phyloP scores from a whole-genome alignment of 2,797 vertebrate species.

The Sebastes trivittatus region DNA sequence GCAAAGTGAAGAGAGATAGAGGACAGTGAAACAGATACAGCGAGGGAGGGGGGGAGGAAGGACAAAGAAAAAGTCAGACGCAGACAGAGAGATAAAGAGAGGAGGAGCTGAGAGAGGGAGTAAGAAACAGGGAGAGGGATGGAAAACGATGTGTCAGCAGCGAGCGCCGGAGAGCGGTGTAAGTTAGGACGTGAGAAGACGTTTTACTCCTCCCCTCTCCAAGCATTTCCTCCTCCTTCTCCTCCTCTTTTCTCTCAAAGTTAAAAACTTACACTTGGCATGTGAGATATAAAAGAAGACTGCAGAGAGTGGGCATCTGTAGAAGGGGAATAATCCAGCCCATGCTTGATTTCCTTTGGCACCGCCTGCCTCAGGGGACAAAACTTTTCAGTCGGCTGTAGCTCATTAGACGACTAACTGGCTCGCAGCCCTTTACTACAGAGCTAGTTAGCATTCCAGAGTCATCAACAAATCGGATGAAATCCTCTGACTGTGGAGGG shows the following conservation, averaged over 20 bases:
- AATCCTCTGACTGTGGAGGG: slow-evolving; percentile 38
- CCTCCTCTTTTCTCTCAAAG: slow-evolving; percentile 62
- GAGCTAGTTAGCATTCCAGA: slow-evolving; percentile 64
- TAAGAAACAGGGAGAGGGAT: slow-evolving; percentile 61
- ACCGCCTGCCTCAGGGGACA: slow-evolving; percentile 58
- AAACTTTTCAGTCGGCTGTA: slow-evolving; percentile 62
- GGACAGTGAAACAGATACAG: slow-evolving; percentile 77
- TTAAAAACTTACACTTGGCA: slow-evolving; percentile 47
- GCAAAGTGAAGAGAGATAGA: slow-evolving; percentile 72
- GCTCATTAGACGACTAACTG: slow-evolving; percentile 72
- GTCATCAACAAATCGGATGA: slow-evolving; percentile 51
- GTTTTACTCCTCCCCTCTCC: slow-evolving; percentile 56
- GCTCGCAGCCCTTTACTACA: slow-evolving; percentile 61
- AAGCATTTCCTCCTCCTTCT: slow-evolving; percentile 50
- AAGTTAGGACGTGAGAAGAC: slow-evolving; percentile 75
- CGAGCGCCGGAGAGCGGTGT: slow-evolving; percentile 60
- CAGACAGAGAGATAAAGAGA: slow-evolving; percentile 71
- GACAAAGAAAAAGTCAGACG: slow-evolving; percentile 75
- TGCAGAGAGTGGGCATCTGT: slow-evolving; percentile 69
- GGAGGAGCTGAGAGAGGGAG: slow-evolving; percentile 53
- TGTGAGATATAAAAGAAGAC: slow-evolving; percentile 60
- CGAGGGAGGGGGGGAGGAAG: slow-evolving; percentile 53
- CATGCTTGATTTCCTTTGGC: slow-evolving; percentile 71
- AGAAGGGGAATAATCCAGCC: slow-evolving; percentile 71
- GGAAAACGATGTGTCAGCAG: slow-evolving; percentile 80